A percentile compares a stretch with the other conserved stretches of the same genome.
These are phyloP conservation scores for Dendroctonus ponderosae DNA, from an alignment of 1,140 invertebrate genomes.

Conservation along the genomic window DNA sequence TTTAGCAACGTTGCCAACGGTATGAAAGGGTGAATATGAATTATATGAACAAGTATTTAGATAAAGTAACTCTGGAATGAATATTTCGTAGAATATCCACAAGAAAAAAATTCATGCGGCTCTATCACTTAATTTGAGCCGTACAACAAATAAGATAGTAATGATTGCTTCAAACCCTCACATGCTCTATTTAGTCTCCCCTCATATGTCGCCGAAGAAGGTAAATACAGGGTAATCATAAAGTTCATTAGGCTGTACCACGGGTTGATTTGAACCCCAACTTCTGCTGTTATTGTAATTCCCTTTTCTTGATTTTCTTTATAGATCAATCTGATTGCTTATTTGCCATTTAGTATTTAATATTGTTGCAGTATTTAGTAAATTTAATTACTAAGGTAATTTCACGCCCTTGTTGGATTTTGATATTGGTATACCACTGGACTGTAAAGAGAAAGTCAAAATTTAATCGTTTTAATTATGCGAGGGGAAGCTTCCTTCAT, in stretches of 20 bases:
- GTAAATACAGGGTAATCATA: constrained; percentile 46
- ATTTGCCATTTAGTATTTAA: too few species aligned
- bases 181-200: constrained; percentile 25
- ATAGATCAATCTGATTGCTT: too few species aligned
- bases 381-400: too few species aligned
- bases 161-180: constrained; percentile 25
- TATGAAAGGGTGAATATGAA: neutral
- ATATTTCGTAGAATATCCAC: too few species aligned
- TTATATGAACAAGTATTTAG: too few species aligned
- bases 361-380: too few species aligned
- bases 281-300: constrained; percentile 16
- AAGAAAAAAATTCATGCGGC: too few species aligned
- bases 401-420: too few species aligned
- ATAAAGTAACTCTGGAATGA: too few species aligned
- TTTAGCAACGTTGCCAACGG: constrained; percentile 17
- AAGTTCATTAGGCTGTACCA: constrained; percentile 44
- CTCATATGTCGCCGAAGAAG: constrained; percentile 41
- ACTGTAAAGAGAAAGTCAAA: constrained; percentile 20
- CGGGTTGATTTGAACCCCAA: constrained; percentile 34
- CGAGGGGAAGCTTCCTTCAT: neutral
- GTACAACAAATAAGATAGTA: constrained; percentile 14
- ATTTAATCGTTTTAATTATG: constrained; percentile 21
- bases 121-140: too few species aligned
- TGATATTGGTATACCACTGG: neutral
- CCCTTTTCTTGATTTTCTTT: constrained; percentile 5